Conservation (phyloP, 2,888 invertebrate species). For the Tipula helvola region DNA sequence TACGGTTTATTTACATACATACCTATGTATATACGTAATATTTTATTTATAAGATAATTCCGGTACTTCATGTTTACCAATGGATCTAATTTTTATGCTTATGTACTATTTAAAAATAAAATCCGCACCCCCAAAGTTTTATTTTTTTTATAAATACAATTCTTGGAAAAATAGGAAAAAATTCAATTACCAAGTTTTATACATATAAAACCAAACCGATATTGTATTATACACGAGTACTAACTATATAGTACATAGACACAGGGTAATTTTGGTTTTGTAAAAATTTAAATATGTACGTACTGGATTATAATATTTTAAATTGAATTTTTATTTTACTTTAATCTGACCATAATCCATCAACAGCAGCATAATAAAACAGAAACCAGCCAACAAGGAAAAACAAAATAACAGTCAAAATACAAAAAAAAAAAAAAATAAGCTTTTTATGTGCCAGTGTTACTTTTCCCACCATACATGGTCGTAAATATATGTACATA, state of each 20-base stretch:
- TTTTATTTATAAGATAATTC: too few relatives aligned
- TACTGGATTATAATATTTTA: not conserved
- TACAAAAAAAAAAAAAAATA: not conserved
- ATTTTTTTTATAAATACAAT: not conserved
- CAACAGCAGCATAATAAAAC: not conserved
- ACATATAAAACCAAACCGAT: not conserved
- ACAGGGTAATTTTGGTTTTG: not conserved
- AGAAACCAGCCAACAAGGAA: not conserved
- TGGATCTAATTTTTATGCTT: not conserved
- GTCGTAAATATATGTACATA: not conserved
- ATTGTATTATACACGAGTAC: not conserved
- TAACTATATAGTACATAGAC: not conserved
- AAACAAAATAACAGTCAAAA: not conserved
- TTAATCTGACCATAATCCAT: slow-evolving; percentile 4
- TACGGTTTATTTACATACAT: too few relatives aligned
- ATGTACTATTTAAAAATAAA: not conserved
- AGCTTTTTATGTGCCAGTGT: not conserved
- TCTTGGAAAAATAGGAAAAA: not conserved
- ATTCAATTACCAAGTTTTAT: not conserved
- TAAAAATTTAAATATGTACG: not conserved
- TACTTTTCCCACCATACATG: not conserved
- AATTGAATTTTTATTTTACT: not conserved
- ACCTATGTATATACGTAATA: too few relatives aligned
- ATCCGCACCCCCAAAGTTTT: not conserved
- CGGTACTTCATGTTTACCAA: not conserved